phyloP scores from a whole-genome alignment of 2,888 invertebrate species.

The Arge pagana region DNA sequence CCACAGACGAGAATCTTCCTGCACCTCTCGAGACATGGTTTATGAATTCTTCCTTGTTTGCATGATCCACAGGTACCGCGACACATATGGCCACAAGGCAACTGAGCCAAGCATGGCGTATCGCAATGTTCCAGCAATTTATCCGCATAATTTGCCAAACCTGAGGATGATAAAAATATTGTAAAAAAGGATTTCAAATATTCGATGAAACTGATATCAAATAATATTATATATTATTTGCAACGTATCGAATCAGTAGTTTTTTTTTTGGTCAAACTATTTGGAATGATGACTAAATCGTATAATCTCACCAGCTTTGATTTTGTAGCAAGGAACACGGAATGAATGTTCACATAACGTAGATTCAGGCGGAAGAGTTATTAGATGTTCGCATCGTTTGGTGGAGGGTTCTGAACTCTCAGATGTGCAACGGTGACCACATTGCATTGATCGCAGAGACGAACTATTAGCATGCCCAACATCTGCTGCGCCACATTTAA shows the following conservation, averaged over 20 bases:
- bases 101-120: constrained; percentile 55
- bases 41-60: constrained; percentile 66
- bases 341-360: constrained; percentile 62
- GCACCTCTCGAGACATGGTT: constrained; percentile 63
- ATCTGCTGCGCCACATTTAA: constrained; percentile 46
- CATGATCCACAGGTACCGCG: constrained; percentile 64
- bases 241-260: no score
- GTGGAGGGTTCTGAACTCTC: constrained; percentile 6
- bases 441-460: constrained; percentile 60
- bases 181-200: no score
- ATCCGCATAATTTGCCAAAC: constrained; percentile 28
- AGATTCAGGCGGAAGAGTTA: constrained; percentile 50
- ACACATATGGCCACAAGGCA: constrained; percentile 63
- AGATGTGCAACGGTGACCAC: constrained; percentile 61
- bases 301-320: constrained; percentile 31
- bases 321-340: constrained; percentile 55
- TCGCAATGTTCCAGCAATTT: constrained; percentile 56
- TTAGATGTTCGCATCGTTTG: constrained; percentile 53
- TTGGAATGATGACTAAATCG: constrained; percentile 23
- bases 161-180: no score
- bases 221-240: no score
- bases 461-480: constrained; percentile 49
- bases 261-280: no score
- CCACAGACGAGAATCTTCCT: constrained; percentile 65
- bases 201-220: no score